phyloP scores from a whole-genome alignment of 2,888 invertebrate genomes.

The Xestia ashworthii region DNA sequence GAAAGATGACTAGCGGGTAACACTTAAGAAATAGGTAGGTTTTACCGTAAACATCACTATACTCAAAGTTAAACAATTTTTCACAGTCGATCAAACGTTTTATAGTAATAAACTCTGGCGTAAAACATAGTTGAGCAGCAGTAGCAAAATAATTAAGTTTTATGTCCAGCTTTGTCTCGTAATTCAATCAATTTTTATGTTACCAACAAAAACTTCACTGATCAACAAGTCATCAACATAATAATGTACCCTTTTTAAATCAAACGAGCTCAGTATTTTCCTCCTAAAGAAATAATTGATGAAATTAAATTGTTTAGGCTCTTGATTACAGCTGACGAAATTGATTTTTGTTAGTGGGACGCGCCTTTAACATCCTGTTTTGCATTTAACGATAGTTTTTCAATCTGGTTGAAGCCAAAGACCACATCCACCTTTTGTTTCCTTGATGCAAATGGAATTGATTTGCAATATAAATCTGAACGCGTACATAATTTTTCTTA shows the following conservation, averaged over 20 bases:
- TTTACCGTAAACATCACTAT: slow-evolving; percentile 11
- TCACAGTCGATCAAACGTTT: slow-evolving; percentile 56
- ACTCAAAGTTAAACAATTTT: slow-evolving; percentile 38
- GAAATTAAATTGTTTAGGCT: slow-evolving; percentile 32
- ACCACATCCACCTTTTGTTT: slow-evolving; percentile 6
- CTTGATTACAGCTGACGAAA: slow-evolving; percentile 19
- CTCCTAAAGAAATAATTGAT: slow-evolving; percentile 44
- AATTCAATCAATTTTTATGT: slow-evolving; percentile 66
- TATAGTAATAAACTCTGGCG: slow-evolving; percentile 40
- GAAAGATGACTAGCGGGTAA: slow-evolving; percentile 58
- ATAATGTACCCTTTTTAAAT: slow-evolving; percentile 60
- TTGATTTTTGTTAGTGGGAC: slow-evolving; percentile 13
- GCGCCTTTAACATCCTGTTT: slow-evolving; percentile 5
- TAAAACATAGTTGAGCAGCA: slow-evolving; percentile 49
- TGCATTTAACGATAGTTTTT: background rate
- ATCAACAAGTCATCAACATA: slow-evolving; percentile 40
- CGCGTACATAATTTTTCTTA: slow-evolving; percentile 18
- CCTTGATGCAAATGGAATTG: slow-evolving; percentile 12
- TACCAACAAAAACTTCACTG: slow-evolving; percentile 58
- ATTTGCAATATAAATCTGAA: slow-evolving; percentile 36
- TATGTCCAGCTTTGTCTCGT: slow-evolving; percentile 55
- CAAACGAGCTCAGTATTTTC: slow-evolving; percentile 39
- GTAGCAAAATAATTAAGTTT: slow-evolving; percentile 69
- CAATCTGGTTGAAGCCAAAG: background rate
- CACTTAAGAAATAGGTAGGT: slow-evolving; percentile 20